Evolutionary conservation across 37 sponge, comb jelly and placozoan species (phyloP), one percentile per base, ranked within the genome.

Genomic region (Axinella damicornis): DNA sequence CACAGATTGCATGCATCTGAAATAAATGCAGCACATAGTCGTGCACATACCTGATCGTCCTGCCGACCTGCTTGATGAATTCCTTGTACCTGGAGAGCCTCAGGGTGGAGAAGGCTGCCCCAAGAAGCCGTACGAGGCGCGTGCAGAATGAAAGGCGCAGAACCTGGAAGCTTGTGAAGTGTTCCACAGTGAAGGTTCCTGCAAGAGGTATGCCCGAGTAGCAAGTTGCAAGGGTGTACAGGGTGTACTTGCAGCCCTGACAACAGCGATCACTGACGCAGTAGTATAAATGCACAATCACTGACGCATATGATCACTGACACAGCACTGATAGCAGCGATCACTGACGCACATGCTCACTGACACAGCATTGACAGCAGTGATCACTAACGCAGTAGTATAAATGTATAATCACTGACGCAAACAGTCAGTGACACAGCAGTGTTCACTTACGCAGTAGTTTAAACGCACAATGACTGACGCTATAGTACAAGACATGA

Each of bases 71-170:
- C 67, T 96, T 93, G 59, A 91, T 81, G 56, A 96, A 96, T 69
- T 87, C 92, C 71, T 88, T 91, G 73, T 96, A 96, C 11, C 87
- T 61, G 38, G 86, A 59, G 35, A 87, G 78, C 34, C 82, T 64
- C 31, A 96, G 81, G 4, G 95, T 92, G 41, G 92, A 70, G 87
- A 96, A 96, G 41, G 87, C 90, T 20, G 76, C 65, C 11, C 97
- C 94, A 38, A 96, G 83, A 27, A 96, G 71, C 11, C 87, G 73
- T 18, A 96, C 78, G 18, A 96, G 81, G 70, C 95, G 86, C 9
- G 92, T 94, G 77, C 84, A 74, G 74, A 96, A 96, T 2, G 95
- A 89, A 46, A 96, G 82, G 17, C 91, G 59, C 63, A 97, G 61
- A 83, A 95, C 76, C 31, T 78, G 69, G 40, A 84, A 61, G 31